A percentile compares a stretch with the other conserved stretches of the same genome.
Conservation (phyloP, 2,888 invertebrate species). For the Diloba caeruleocephala region DNA sequence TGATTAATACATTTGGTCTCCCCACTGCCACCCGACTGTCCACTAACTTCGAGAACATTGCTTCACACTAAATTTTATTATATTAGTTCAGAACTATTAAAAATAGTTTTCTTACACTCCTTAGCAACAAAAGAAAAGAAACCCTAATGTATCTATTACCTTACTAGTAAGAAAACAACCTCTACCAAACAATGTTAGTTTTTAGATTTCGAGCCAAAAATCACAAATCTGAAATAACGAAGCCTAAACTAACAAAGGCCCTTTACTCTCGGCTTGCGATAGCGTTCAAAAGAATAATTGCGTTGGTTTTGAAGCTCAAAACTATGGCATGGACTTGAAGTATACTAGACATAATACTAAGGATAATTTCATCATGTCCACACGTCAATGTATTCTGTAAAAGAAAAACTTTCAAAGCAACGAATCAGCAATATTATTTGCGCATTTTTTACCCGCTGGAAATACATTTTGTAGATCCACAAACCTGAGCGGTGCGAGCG, state of each 20-base stretch:
- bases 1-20: too few relatives aligned
- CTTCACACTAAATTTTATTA: too few relatives aligned
- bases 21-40: too few relatives aligned
- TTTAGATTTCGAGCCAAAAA: constrained; percentile 28
- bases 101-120: background rate
- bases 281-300: constrained; percentile 48
- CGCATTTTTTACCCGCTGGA: too few relatives aligned
- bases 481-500: too few relatives aligned
- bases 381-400: background rate
- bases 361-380: constrained; percentile 24
- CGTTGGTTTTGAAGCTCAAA: constrained; percentile 19
- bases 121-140: constrained; percentile 16
- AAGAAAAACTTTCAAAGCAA: too few relatives aligned
- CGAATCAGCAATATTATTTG: too few relatives aligned
- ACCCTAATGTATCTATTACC: constrained; percentile 14
- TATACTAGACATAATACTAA: constrained; percentile 2
- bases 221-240: constrained; percentile 48
- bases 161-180: constrained; percentile 18
- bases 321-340: constrained; percentile 21
- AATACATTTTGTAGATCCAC: too few relatives aligned
- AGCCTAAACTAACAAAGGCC: constrained; percentile 44
- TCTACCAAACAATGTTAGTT: constrained; percentile 21
- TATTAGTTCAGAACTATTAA: too few relatives aligned
- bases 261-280: constrained; percentile 35
- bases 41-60: background rate